Evolutionary conservation across 1,140 invertebrate genomes (phyloP).

Genomic region (Drosophila ercepeae): DNA sequence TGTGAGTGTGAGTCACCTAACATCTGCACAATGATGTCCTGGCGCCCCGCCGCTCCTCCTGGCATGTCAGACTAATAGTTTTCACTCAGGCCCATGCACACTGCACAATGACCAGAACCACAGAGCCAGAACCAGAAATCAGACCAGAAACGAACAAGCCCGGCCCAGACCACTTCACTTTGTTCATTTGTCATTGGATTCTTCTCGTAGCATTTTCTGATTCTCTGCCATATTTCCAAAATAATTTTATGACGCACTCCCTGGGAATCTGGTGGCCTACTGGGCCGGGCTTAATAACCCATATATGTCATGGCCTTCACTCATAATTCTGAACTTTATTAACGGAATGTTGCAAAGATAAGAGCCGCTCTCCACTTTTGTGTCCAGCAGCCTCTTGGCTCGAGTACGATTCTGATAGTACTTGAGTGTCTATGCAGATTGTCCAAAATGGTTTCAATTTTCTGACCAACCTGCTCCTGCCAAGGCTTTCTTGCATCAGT

Average conservation of each 20-base stretch:
- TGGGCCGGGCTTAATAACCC: slow-evolving; percentile 23
- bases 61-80: slow-evolving; percentile 54
- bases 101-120: slow-evolving; percentile 42
- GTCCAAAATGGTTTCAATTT: slow-evolving; percentile 1
- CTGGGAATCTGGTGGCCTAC: background rate
- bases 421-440: slow-evolving; percentile 4
- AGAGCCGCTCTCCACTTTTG: slow-evolving; percentile 17
- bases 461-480: background rate
- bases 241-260: slow-evolving; percentile 21
- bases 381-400: slow-evolving; percentile 35
- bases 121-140: slow-evolving; percentile 38
- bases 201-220: slow-evolving; percentile 16
- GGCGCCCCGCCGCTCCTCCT: background rate
- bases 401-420: slow-evolving; percentile 36
- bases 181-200: slow-evolving; percentile 33
- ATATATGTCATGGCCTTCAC: slow-evolving; percentile 34
- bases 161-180: slow-evolving; percentile 30
- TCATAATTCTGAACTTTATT: slow-evolving; percentile 41
- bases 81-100: slow-evolving; percentile 35
- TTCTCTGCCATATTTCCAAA: slow-evolving; percentile 40
- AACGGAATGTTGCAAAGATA: slow-evolving; percentile 23
- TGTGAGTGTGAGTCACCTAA: slow-evolving; percentile 32
- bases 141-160: slow-evolving; percentile 8
- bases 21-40: slow-evolving; percentile 34
- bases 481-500: no score